Conservation (phyloP, 2,113 vertebrate genomes). For the Philantomba maxwellii region DNA sequence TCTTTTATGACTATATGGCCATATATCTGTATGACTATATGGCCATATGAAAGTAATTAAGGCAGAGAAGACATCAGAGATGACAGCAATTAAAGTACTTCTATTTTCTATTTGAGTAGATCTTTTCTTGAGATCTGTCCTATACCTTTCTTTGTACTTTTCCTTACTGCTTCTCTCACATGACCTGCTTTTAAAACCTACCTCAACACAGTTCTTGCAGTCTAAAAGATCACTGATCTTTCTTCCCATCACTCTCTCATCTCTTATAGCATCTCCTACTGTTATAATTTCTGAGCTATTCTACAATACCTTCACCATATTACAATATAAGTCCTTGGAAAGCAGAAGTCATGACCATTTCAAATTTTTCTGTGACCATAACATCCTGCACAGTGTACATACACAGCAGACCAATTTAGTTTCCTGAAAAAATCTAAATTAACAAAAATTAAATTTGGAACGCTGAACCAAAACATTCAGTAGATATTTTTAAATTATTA, state of each 20-base stretch:
- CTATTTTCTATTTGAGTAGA: not conserved
- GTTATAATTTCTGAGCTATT: not conserved
- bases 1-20: not conserved
- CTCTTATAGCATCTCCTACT: not conserved
- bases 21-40: not conserved
- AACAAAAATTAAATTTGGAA: not conserved
- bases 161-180: not conserved
- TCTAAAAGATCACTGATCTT: not conserved
- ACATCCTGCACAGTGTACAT: not conserved
- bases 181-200: not conserved
- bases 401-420: not conserved
- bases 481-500: not conserved
- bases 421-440: not conserved
- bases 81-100: not conserved
- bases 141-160: not conserved
- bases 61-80: not conserved
- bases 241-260: not conserved
- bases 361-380: not conserved
- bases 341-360: not conserved
- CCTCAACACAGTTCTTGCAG: not conserved
- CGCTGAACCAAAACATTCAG: not conserved
- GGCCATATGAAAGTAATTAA: not conserved
- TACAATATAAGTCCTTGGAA: not conserved
- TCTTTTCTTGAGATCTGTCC: not conserved
- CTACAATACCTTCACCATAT: not conserved